These are phyloP conservation scores for Vicugna pacos DNA, from an alignment of 2,113 vertebrate genomes.

Conservation along the genomic window DNA sequence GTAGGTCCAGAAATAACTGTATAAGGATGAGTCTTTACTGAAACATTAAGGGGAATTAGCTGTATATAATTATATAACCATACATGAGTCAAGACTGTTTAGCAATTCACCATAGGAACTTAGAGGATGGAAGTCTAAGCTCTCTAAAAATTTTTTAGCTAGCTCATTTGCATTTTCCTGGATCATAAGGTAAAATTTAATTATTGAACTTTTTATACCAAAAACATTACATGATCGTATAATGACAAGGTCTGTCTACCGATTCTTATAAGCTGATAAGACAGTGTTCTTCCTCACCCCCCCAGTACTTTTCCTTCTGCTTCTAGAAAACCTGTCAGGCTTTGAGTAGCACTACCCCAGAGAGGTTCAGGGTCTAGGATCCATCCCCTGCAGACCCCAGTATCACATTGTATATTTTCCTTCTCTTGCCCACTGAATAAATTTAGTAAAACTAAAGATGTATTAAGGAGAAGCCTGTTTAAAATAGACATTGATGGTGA, in stretches of 20 bases:
- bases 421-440: background rate
- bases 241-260: background rate
- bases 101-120: background rate
- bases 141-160: background rate
- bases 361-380: background rate
- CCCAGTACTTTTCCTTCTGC: background rate
- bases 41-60: background rate
- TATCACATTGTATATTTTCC: background rate
- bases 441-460: background rate
- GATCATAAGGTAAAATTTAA: background rate
- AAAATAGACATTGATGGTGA: background rate
- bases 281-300: background rate
- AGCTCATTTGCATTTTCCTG: conserved; percentile 40
- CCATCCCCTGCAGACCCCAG: background rate
- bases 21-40: background rate
- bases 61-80: background rate
- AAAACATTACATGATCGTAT: background rate
- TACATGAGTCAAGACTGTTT: background rate
- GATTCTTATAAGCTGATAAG: background rate
- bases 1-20: background rate
- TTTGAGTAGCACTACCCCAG: background rate
- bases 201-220: background rate
- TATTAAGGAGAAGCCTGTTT: background rate
- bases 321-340: background rate
- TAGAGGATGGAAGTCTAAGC: background rate